Base-by-base conservation (phyloP, 1,140 invertebrate genomes). In the Gryllus bimaculatus region DNA sequence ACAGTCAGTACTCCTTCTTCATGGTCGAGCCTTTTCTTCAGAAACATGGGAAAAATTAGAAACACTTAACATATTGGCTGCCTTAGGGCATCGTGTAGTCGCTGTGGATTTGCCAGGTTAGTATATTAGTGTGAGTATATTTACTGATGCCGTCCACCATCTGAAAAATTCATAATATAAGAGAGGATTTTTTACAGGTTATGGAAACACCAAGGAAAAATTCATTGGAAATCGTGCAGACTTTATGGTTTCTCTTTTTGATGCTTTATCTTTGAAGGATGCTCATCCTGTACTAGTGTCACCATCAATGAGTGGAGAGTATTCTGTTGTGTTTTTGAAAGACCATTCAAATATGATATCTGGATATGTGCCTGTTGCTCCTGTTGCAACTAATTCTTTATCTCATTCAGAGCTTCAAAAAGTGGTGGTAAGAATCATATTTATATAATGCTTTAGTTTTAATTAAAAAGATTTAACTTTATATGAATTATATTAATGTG, bases 271-370 rank as follows among this genome's bases (percentile, higher is more conserved):
- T 8, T 75, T 86, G 75, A 79, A 75, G 26, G 39, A 20, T 8
- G 48, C 10, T 21, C 77, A 80, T 39, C 84, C 86, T 15, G 83
- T 88, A 4, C 81, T 88, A 12, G 82, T 88, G 13, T 85, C 84
- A 73, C 87, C 88, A 8, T 88, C 87, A 8, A 87, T 88, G 86
- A 87, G 86, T 84, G 88, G 88, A 12, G 66, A 66, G 12, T 89
- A 85, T 81, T 82, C 86, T 8, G 81, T 88, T 8, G 85, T 86
- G 0, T 86, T 84, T 80, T 73, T 89, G n/a, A 81, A 85, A 49
- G 80, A 82, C 26, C 73, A 84, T 54, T 80, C 78, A 21, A 77
- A 84, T 21, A 78, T 80, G 47, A 77, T 84, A 8, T 80, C 78
- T 73, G 87, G 85, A 13, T 88, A 83, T 79, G 82, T 89, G 0